A percentile compares a stretch with the other conserved stretches of the same genome.
These are phyloP conservation scores for Sympetrum striolatum DNA, from an alignment of 2,888 invertebrate species.

Conservation along the genomic window DNA sequence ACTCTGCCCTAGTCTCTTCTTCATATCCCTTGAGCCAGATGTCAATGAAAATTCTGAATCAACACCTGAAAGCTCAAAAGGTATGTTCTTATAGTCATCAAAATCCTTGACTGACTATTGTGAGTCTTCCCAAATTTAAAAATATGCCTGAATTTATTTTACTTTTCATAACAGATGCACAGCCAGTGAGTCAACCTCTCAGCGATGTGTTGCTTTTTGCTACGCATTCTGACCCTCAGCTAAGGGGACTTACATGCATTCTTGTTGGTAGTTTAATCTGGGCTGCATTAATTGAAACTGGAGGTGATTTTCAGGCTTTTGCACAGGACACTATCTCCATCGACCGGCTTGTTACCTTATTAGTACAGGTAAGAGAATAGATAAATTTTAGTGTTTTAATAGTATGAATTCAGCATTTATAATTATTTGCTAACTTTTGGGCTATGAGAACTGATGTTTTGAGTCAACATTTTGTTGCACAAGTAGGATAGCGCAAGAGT, in stretches of 20 bases:
- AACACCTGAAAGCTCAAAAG: constrained; percentile 44
- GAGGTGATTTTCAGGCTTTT: constrained; percentile 60
- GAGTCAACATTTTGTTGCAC: no score
- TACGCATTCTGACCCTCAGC: constrained; percentile 80
- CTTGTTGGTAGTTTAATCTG: constrained; percentile 73
- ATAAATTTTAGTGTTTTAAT: no score
- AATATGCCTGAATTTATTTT: constrained; percentile 25
- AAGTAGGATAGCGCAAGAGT: no score
- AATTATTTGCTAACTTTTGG: no score
- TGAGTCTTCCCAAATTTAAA: not conserved
- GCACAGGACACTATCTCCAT: constrained; percentile 32
- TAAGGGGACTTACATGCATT: constrained; percentile 74
- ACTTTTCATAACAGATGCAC: constrained; percentile 41
- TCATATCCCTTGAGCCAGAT: constrained; percentile 62
- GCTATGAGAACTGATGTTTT: no score
- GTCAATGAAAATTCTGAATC: constrained; percentile 58
- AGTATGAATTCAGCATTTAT: no score
- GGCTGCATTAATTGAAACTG: constrained; percentile 65
- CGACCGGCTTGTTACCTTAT: constrained; percentile 44
- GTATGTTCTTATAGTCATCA: constrained; percentile 2
- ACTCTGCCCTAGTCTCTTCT: constrained; percentile 76
- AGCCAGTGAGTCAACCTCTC: constrained; percentile 61
- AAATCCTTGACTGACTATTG: not conserved
- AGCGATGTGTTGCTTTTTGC: constrained; percentile 75
- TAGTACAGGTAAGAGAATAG: constrained; percentile 46